Base-by-base conservation (phyloP, 2,113 vertebrate genomes). In the Calidris pygmaea region DNA sequence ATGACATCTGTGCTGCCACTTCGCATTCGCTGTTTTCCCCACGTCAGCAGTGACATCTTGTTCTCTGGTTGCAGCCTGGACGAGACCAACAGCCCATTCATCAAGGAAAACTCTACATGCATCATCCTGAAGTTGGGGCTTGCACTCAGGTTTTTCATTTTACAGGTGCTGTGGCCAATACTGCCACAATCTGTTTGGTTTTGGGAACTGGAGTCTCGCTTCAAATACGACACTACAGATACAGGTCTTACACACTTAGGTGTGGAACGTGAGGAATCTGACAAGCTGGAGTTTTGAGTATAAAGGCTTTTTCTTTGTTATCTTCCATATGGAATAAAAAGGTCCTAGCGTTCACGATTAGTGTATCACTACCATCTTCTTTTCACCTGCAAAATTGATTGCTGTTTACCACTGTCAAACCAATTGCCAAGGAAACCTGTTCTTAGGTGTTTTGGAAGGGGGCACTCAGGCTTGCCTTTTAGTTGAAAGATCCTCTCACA, bases 71-170 rank as follows among this genome's bases (percentile, higher is more conserved):
- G 84, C 56, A 71, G 68, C 32, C 41, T 85, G 85, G 70, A 23
- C 0, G 0, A 85, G 20, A 78, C 74, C 85, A 89, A n/a, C 50
- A 66, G 59, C 63, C 48, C 2, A 3, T 72, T 62, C 63, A 4
- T 12, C 2, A 3, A 55, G 47, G 43, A 65, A n/a, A 21, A 6
- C 27, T 39, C 53, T 12, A 4, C 1, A 0, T 39, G 35, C 7
- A 4, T 48, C 34, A 35, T 68, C 19, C 66, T 70, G 32, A 70
- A 14, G 27, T 0, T 6, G 2, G 35, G 29, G 34, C 50, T 94
- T 62, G 47, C 43, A 12, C 65, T 94, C 43, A 20, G 34, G 16
- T 43, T 74, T 83, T 92, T 74, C 29, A 41, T 53, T 37, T 45
- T 47, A 7, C 52, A 15, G 48, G 55, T 76, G 66, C 24, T 7